A percentile compares a stretch with the other conserved stretches of the same genome.
Conservation (phyloP, 2,888 invertebrate genomes). For the Philopedon plagiatum region DNA sequence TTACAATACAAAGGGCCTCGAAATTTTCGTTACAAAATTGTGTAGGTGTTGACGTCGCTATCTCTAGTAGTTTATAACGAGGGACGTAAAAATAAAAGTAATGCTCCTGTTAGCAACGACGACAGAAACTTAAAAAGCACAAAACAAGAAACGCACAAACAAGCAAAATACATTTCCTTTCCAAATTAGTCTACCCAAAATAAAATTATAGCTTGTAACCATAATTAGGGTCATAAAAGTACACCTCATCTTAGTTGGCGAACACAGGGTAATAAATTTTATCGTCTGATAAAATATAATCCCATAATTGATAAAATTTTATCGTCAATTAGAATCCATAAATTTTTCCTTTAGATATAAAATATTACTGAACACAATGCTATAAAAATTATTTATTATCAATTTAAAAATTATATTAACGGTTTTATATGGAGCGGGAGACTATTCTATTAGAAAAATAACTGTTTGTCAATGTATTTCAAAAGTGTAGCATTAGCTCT, state of each 20-base stretch:
- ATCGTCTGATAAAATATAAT: conserved; percentile 60
- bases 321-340: conserved; percentile 63
- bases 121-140: too few relatives aligned
- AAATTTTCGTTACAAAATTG: too few relatives aligned
- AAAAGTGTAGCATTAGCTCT: not conserved
- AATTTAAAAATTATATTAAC: conserved; percentile 15
- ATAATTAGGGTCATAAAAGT: conserved; percentile 45
- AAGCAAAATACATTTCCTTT: too few relatives aligned
- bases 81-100: too few relatives aligned
- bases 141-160: too few relatives aligned
- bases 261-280: conserved; percentile 57
- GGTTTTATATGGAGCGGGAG: not conserved
- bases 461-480: not conserved
- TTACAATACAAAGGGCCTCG: too few relatives aligned
- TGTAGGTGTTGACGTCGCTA: too few relatives aligned
- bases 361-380: conserved; percentile 25
- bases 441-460: not conserved
- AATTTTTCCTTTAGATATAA: conserved; percentile 54
- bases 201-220: conserved; percentile 28
- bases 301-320: conserved; percentile 63
- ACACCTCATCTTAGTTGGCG: conserved; percentile 38
- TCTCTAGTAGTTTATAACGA: too few relatives aligned
- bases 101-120: too few relatives aligned
- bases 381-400: conserved; percentile 39
- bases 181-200: not conserved